Evolutionary conservation across 2,113 vertebrate species (phyloP).

Genomic region (Rhinolophus ferrumequinum): DNA sequence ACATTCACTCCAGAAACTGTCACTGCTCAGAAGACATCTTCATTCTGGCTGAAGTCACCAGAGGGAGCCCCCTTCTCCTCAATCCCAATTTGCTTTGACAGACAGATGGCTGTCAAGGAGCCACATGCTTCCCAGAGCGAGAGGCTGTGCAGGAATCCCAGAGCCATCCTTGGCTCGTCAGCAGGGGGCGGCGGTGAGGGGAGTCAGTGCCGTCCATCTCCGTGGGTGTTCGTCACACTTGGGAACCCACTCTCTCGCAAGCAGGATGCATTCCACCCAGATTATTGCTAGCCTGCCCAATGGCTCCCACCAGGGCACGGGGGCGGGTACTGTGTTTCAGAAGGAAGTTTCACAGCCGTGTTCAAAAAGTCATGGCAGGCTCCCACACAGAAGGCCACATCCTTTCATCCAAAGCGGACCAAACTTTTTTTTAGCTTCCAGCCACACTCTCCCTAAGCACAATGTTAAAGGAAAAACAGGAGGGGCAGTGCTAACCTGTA

Average conservation of each 20-base stretch:
- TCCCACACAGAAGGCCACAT: not conserved
- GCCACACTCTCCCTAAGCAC: not conserved
- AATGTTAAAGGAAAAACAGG: not conserved
- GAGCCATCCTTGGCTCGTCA: not conserved
- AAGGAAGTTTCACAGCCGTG: slow-evolving; percentile 39
- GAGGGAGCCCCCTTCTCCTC: not conserved
- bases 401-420: not conserved
- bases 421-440: not conserved
- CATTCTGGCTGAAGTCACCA: slow-evolving; percentile 1
- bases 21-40: slow-evolving; percentile 3
- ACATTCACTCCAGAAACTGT: not conserved
- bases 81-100: slow-evolving; percentile 14
- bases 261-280: not conserved
- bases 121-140: not conserved
- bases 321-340: not conserved
- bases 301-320: slow-evolving; percentile 34
- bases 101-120: not conserved
- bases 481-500: not conserved
- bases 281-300: not conserved
- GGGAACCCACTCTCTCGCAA: not conserved
- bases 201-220: not conserved
- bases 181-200: rapidly evolving
- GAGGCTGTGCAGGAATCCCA: not conserved
- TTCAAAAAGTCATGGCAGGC: not conserved
- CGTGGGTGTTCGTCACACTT: not conserved